phyloP scores from a whole-genome alignment of 2,797 vertebrate species.

The Chaetophractus vellerosus region DNA sequence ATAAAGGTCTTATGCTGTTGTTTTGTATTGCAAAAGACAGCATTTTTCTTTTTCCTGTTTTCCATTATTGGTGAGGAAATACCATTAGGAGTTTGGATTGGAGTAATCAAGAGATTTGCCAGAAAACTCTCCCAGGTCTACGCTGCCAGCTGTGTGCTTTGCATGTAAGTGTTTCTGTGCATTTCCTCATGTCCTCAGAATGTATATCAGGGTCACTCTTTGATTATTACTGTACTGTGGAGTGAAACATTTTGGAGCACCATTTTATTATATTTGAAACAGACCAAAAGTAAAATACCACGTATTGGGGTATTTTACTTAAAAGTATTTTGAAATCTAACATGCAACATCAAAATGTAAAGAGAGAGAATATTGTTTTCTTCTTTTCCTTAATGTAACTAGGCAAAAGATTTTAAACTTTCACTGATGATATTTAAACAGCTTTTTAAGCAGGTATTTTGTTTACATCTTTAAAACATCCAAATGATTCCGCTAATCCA shows the following conservation, averaged over 20 bases:
- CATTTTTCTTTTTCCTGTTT: constrained; percentile 4
- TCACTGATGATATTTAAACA: constrained; percentile 8
- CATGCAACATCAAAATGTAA: constrained; percentile 32
- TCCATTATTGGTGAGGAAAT: constrained; percentile 31
- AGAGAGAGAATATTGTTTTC: neutral
- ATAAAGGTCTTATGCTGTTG: neutral
- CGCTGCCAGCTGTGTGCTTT: neutral
- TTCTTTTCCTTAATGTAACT: neutral
- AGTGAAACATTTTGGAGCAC: constrained; percentile 1
- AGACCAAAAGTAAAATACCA: neutral
- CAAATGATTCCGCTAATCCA: constrained; percentile 39
- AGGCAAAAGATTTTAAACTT: neutral
- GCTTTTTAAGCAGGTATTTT: constrained; percentile 26
- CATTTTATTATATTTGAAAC: constrained; percentile 53
- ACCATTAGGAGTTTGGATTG: neutral
- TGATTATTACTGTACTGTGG: neutral
- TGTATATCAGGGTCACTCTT: neutral
- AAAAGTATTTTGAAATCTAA: constrained; percentile 39
- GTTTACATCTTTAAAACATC: constrained; percentile 42
- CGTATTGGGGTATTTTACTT: neutral
- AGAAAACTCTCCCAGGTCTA: neutral
- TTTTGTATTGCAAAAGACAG: constrained; percentile 34
- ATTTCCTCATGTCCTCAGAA: neutral
- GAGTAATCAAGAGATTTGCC: neutral
- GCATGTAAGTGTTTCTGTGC: neutral